phyloP scores from a whole-genome alignment of 2,113 vertebrate species.

The Casuarius casuarius region DNA sequence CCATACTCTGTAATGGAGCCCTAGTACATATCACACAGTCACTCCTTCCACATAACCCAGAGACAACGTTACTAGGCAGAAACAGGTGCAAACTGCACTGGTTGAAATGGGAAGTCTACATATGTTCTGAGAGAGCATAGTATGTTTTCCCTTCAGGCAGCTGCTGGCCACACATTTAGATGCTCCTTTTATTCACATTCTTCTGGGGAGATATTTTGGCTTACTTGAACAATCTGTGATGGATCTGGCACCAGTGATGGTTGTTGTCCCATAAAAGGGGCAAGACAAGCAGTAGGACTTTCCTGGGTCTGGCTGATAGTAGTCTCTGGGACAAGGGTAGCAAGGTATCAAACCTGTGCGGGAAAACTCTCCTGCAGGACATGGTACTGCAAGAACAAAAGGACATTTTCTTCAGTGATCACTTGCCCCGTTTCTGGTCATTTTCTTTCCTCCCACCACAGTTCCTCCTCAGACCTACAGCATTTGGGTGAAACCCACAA shows the following conservation, averaged over 20 bases:
- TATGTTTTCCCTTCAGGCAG: neutral
- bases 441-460: neutral
- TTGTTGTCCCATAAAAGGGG: slow-evolving; percentile 96
- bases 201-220: slow-evolving; percentile 26
- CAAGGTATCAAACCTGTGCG: slow-evolving; percentile 94
- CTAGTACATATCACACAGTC: neutral
- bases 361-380: slow-evolving; percentile 91
- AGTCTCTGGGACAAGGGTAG: slow-evolving; percentile 94
- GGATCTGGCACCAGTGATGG: slow-evolving; percentile 85
- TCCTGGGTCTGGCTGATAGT: slow-evolving; percentile 92
- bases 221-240: slow-evolving; percentile 96
- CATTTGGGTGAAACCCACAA: neutral
- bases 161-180: neutral
- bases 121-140: neutral
- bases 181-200: neutral
- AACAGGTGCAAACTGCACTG: neutral
- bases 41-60: neutral
- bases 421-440: neutral
- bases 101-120: neutral
- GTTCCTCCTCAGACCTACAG: neutral
- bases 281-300: slow-evolving; percentile 96
- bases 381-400: slow-evolving; percentile 84
- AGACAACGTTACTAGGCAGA: neutral
- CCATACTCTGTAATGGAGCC: neutral
- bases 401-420: neutral